Percentiles rank a stretch among this genome's conserved stretches.
These are phyloP conservation scores for Phodopus roborovskii DNA, from an alignment of 2,113 vertebrate genomes.

Conservation along the genomic window DNA sequence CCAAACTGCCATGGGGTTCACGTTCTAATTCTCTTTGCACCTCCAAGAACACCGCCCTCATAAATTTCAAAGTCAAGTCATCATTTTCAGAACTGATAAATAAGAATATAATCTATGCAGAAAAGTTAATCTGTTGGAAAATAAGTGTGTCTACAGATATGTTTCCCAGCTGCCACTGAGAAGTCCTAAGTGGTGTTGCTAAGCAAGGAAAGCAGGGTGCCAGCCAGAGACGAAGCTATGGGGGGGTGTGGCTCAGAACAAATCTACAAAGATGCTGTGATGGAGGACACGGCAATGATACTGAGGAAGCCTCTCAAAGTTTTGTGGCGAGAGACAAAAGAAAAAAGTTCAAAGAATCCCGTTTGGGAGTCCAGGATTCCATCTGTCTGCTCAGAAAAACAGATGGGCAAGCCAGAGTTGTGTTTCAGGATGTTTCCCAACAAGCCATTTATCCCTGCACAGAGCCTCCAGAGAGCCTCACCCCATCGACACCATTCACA, in stretches of 20 bases:
- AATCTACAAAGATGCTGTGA: neutral
- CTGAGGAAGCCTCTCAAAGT: neutral
- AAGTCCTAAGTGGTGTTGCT: neutral
- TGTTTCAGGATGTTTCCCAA: neutral
- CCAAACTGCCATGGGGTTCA: neutral
- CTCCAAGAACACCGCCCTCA: neutral
- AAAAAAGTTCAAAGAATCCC: neutral
- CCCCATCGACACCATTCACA: neutral
- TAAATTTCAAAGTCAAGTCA: neutral
- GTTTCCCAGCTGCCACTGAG: conserved; percentile 32
- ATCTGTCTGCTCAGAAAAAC: conserved; percentile 35
- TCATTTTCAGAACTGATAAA: neutral
- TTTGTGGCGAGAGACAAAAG: neutral
- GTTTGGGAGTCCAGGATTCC: conserved; percentile 42
- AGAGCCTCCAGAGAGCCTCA: neutral
- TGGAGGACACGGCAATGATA: neutral
- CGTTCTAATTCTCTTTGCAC: neutral
- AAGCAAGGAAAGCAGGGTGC: neutral
- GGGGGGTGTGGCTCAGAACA: neutral
- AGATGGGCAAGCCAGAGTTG: neutral
- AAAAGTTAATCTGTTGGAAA: conserved; percentile 14
- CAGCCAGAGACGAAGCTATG: neutral
- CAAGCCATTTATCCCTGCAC: neutral
- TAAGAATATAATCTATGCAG: neutral
- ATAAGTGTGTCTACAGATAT: neutral